A percentile compares a stretch with the other conserved stretches of the same genome.
These are phyloP conservation scores for Drosophila lutescens DNA, from an alignment of 2,888 invertebrate genomes.

Conservation along the genomic window DNA sequence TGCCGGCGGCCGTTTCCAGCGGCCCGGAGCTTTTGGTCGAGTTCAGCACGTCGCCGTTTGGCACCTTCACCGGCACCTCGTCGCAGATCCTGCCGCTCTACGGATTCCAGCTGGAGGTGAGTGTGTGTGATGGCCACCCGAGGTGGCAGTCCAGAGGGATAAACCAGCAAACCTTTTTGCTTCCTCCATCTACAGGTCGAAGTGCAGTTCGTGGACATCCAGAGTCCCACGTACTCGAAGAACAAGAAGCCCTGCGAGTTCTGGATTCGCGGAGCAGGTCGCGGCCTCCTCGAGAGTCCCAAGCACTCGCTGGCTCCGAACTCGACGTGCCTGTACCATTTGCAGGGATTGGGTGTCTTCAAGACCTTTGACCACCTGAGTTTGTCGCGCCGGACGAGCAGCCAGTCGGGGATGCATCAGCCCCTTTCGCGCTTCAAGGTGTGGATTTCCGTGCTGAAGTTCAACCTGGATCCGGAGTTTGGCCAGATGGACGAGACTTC, in stretches of 20 bases:
- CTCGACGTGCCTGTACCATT: slow-evolving; percentile 94
- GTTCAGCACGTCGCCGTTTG: slow-evolving; percentile 95
- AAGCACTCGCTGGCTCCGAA: slow-evolving; percentile 94
- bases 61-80: slow-evolving; percentile 92
- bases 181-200: slow-evolving; percentile 84
- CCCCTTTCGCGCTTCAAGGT: slow-evolving; percentile 90
- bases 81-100: slow-evolving; percentile 91
- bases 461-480: slow-evolving; percentile 90
- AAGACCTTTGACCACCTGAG: slow-evolving; percentile 86
- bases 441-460: slow-evolving; percentile 94
- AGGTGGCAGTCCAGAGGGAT: not conserved
- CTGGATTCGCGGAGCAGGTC: slow-evolving; percentile 92
- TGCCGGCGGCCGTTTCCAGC: slow-evolving; percentile 93
- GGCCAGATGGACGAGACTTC: slow-evolving; percentile 83
- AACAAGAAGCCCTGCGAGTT: slow-evolving; percentile 94
- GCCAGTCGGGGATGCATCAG: slow-evolving; percentile 81
- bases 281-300: slow-evolving; percentile 92
- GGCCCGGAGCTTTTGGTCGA: slow-evolving; percentile 95
- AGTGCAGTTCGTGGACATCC: slow-evolving; percentile 93
- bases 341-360: slow-evolving; percentile 88
- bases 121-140: slow-evolving; percentile 14
- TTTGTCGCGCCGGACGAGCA: slow-evolving; percentile 85
- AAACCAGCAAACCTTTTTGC: not conserved
- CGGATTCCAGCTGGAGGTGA: slow-evolving; percentile 95
- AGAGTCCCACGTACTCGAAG: slow-evolving; percentile 92